Conservation (phyloP, 2,797 vertebrate genomes). For the Spondyliosoma cantharus region DNA sequence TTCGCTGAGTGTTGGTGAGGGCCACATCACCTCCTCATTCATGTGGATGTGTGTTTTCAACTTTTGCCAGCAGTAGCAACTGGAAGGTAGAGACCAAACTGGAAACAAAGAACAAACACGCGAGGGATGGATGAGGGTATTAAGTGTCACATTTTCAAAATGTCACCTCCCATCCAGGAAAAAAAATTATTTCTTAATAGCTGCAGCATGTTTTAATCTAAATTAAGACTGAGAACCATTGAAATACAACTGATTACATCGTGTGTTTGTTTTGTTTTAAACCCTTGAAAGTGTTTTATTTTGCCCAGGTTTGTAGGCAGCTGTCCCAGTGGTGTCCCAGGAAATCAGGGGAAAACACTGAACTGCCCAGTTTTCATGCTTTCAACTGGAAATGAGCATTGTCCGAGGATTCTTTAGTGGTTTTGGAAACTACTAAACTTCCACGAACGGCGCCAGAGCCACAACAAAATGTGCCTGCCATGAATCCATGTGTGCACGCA, state of each 20-base stretch:
- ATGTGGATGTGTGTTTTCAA: not conserved
- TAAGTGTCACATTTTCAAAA: not conserved
- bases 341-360: not conserved
- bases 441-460: not conserved
- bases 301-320: not conserved
- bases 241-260: not conserved
- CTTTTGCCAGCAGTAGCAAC: no score
- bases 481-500: not conserved
- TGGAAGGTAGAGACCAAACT: not conserved
- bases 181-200: not conserved
- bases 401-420: not conserved
- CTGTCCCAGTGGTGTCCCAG: not conserved
- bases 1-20: not conserved
- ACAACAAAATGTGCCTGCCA: not conserved
- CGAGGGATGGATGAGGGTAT: not conserved
- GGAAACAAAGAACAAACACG: not conserved
- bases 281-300: not conserved
- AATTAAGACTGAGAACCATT: not conserved
- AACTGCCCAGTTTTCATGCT: not conserved
- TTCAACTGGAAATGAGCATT: conserved; percentile 7
- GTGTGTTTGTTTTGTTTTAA: not conserved
- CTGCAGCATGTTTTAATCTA: not conserved
- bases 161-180: no score
- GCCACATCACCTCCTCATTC: not conserved
- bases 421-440: conserved; percentile 11